Conservation (phyloP, 2,113 vertebrate species). For the Oxygymnocypris stewartii region DNA sequence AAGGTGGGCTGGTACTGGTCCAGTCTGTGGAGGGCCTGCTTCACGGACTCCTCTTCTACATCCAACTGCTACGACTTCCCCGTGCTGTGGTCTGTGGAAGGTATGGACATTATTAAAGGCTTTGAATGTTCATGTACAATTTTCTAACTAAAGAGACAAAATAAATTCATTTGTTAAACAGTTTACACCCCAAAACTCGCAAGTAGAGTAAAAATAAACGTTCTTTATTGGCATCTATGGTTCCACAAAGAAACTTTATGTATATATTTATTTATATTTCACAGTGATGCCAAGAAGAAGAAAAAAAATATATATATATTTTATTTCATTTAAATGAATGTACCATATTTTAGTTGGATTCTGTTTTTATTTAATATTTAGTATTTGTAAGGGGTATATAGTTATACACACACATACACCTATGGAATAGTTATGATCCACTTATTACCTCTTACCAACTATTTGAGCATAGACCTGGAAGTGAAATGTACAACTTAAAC, state of each 20-base stretch:
- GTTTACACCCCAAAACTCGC: not conserved
- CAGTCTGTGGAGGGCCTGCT: conserved; percentile 92
- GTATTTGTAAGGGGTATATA: too few relatives aligned
- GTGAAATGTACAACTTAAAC: too few relatives aligned
- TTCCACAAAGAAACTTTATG: not conserved
- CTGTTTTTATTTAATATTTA: too few relatives aligned
- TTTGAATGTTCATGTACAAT: not conserved
- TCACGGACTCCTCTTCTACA: conserved; percentile 87
- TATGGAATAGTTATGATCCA: too few relatives aligned
- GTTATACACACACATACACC: too few relatives aligned
- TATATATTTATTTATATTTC: not conserved
- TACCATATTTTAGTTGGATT: too few relatives aligned
- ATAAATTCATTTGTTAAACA: not conserved
- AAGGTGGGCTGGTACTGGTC: conserved; percentile 92
- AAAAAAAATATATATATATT: too few relatives aligned
- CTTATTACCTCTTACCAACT: too few relatives aligned
- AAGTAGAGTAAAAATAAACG: not conserved
- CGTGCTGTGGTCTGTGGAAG: conserved; percentile 89
- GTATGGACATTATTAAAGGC: conserved; percentile 68
- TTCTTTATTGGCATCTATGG: not conserved
- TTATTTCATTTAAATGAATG: too few relatives aligned
- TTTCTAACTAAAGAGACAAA: not conserved
- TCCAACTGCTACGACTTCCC: conserved; percentile 92
- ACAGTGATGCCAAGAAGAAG: not conserved
- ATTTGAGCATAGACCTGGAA: too few relatives aligned